Base-by-base conservation (phyloP, 2,797 vertebrate species). In the Clarias platycephalus region DNA sequence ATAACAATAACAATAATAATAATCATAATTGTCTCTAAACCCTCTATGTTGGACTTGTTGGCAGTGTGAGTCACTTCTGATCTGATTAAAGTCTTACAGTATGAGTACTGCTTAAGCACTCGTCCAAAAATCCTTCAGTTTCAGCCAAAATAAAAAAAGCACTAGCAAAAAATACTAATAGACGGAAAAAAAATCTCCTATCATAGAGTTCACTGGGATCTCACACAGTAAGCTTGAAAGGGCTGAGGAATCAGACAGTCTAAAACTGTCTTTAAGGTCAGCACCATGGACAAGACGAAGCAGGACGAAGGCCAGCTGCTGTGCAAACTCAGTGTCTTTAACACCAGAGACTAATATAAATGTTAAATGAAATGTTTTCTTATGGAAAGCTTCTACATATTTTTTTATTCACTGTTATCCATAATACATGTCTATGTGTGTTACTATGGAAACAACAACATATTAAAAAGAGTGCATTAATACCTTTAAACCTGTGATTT, bases 271-370 rank as follows among this genome's bases (percentile, higher is more conserved):
- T 1, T 12, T 40, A 15, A 22, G 31, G 1, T 67, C 44, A 58
- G 72, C 31, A 83, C 82, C 49, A 57, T 8, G 64, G 53, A 79
- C 64, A 84, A 40, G 34, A 31, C 34, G 20, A 7, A 26, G 24
- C 67, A 66, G 67, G 12, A 72, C 57, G 26, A 74, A 7, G 77
- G 82, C 58, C 82, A 67, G 72, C 1, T 75, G 22, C 58, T 66
- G 28, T 34, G 49, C 3, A 74, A 16, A 0, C 5, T 22, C 2
- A 4, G 20, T 40, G 22, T 31, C 28, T 67, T 18, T 31, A 28
- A 67, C 28, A 67, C 22, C 10, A 20, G 22, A 13, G 22, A 68
- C 68, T 44, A 9, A 37, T 12, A 13, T 5, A 44, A 44, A 68
- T 20, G 66, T 22, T 22, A 3, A 71, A 13, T 71, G 10, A 40